Percentiles rank a stretch among this genome's conserved stretches.
phyloP scores from a whole-genome alignment of 64 coral and sea anemone genomes.

The Pocillopora verrucosa region DNA sequence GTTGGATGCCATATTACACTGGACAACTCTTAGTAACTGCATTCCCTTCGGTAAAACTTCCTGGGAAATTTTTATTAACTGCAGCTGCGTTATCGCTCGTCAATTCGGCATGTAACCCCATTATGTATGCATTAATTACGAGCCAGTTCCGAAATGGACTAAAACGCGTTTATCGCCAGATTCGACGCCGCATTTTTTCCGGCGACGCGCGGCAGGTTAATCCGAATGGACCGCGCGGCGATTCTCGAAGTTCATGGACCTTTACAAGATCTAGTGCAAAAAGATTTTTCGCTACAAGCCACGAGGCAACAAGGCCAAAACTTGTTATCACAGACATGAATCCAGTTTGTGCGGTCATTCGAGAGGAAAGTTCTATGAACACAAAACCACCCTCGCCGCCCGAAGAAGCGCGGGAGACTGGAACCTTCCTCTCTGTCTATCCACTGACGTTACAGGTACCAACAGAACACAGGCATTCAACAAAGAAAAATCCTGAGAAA shows the following conservation, averaged over 20 bases:
- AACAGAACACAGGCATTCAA: neutral
- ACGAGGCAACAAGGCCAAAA: neutral
- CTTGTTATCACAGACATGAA: neutral
- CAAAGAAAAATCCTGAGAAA: neutral
- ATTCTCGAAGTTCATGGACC: slow-evolving; percentile 39
- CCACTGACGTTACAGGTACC: slow-evolving; percentile 35
- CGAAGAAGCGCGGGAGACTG: neutral
- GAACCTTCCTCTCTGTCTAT: neutral
- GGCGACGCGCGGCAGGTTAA: slow-evolving; percentile 9
- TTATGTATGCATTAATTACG: slow-evolving; percentile 86
- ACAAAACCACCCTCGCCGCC: neutral
- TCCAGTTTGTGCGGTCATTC: slow-evolving; percentile 2
- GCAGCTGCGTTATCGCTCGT: slow-evolving; percentile 59
- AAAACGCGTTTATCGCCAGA: slow-evolving; percentile 49
- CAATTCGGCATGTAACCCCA: slow-evolving; percentile 81
- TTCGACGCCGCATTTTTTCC: slow-evolving; percentile 37
- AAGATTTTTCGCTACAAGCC: neutral
- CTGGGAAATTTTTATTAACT: slow-evolving; percentile 27
- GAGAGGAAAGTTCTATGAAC: slow-evolving; percentile 30
- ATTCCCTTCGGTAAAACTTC: slow-evolving; percentile 26
- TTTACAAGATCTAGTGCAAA: slow-evolving; percentile 30
- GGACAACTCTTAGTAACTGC: slow-evolving; percentile 56
- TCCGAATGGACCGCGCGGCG: neutral
- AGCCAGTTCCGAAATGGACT: slow-evolving; percentile 78
- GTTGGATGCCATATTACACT: slow-evolving; percentile 77